Base-by-base conservation (phyloP, 2,888 invertebrate species). In the Orthosia gracilis region DNA sequence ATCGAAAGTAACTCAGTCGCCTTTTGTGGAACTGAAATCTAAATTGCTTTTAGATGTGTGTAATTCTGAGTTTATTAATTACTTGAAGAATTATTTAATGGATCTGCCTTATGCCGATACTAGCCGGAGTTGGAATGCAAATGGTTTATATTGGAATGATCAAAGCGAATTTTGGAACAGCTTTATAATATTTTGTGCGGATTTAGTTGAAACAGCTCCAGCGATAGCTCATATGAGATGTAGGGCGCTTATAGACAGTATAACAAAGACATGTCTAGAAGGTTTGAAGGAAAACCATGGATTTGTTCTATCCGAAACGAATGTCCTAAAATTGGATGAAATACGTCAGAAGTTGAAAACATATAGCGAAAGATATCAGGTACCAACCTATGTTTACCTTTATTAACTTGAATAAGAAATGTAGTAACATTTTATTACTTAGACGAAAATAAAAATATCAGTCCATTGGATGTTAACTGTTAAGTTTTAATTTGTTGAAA, bases 151-250 rank as follows among this genome's bases (percentile, higher is more conserved):
- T 78, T 96, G 95, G 95, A 88, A 89, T 13, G 85, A 94, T 66
- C 91, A 89, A 82, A 84, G 83, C n/a, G 86, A 86, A 26, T 96
- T 96, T 90, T 96, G 96, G 96, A 75, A 80, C 21, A 91, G 94
- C 81, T 92, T 94, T 21, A 82, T 94, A 54, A 80, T 63, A 21
- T 93, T 95, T 83, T 92, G 90, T 72, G 93, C 94, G 71, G 91
- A 90, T 64, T 87, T 97, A 31, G 88, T 95, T 4, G 90, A 91
- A 40, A 86, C 92, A n/a, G 91, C 92, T 3, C 95, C 95, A 13
- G 89, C 93, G 15, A 89, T 91, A 11, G 94, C 95, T 23, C 73
- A 91, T 54, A 90, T 86, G 23, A 94, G 89, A 80, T 94, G 93
- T 76, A 91, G 94, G 71, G 89, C 93, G 18, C 83, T 96, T 63